phyloP scores from a whole-genome alignment of 1,140 invertebrate genomes.

The Papilio dardanus region DNA sequence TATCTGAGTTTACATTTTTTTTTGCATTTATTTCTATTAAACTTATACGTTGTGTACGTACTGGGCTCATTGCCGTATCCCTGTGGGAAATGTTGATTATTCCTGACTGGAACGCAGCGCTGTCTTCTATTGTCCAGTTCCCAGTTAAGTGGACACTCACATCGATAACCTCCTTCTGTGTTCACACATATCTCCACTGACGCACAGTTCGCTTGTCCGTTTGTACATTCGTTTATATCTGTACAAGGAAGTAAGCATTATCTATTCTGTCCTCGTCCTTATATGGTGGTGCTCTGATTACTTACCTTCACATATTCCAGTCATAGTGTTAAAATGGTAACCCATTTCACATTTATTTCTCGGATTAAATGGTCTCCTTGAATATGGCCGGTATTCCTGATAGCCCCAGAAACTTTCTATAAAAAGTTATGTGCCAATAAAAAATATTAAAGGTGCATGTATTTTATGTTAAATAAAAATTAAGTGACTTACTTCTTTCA shows the following conservation, averaged over 20 bases:
- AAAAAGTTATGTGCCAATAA: slow-evolving; percentile 22
- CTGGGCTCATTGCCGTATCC: slow-evolving; percentile 68
- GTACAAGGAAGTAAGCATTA: slow-evolving; percentile 46
- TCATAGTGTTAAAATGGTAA: slow-evolving; percentile 60
- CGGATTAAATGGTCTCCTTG: slow-evolving; percentile 57
- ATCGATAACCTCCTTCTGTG: slow-evolving; percentile 86
- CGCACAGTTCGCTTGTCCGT: slow-evolving; percentile 84
- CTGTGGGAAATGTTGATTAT: slow-evolving; percentile 53
- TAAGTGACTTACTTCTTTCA: slow-evolving; percentile 48
- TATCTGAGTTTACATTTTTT: too few relatives aligned
- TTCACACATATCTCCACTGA: slow-evolving; percentile 86
- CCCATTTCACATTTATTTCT: slow-evolving; percentile 69
- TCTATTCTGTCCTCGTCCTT: too few relatives aligned
- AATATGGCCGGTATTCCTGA: slow-evolving; percentile 47
- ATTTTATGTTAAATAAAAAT: too few relatives aligned
- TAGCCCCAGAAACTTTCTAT: slow-evolving; percentile 59
- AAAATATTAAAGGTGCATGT: too few relatives aligned
- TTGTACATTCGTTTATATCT: slow-evolving; percentile 92
- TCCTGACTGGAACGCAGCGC: slow-evolving; percentile 59
- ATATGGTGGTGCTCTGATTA: too few relatives aligned
- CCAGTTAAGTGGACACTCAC: slow-evolving; percentile 88
- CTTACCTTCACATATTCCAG: slow-evolving; percentile 80
- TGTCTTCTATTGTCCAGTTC: slow-evolving; percentile 81
- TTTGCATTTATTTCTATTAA: too few relatives aligned
- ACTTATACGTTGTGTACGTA: slow-evolving; percentile 42